phyloP scores from a whole-genome alignment of 2,888 invertebrate species.

The Cacoxenus indagator region DNA sequence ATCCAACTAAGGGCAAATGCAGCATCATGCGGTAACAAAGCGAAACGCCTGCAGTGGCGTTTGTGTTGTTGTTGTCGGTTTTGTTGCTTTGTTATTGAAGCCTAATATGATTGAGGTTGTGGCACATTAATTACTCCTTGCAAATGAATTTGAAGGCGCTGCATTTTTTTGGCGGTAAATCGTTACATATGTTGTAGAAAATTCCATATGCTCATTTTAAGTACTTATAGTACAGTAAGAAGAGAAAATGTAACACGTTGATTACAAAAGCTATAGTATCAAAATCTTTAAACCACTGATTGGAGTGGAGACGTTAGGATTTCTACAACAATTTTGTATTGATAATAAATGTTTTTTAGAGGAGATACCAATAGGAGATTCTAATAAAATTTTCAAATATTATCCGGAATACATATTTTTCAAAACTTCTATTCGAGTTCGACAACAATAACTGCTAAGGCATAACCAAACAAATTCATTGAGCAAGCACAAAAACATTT shows the following conservation, averaged over 20 bases:
- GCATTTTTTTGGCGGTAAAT: not conserved
- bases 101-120: conserved; percentile 14
- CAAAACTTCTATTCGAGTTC: too few species aligned
- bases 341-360: too few species aligned
- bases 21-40: conserved; percentile 44
- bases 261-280: too few species aligned
- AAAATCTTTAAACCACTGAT: too few species aligned
- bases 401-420: too few species aligned
- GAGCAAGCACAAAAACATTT: conserved; percentile 1
- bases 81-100: conserved; percentile 37
- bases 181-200: not conserved
- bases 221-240: too few species aligned
- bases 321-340: too few species aligned
- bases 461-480: not conserved
- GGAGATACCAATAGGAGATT: too few species aligned
- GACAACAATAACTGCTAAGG: not conserved
- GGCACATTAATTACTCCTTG: not conserved
- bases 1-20: conserved; percentile 25
- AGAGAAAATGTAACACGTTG: too few species aligned
- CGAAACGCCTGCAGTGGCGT: conserved; percentile 19
- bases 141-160: not conserved
- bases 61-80: conserved; percentile 26
- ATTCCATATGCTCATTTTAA: too few species aligned
- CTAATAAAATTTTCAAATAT: too few species aligned
- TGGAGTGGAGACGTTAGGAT: too few species aligned